Conservation (phyloP, 2,888 invertebrate genomes). For the Teleogryllus oceanicus region DNA sequence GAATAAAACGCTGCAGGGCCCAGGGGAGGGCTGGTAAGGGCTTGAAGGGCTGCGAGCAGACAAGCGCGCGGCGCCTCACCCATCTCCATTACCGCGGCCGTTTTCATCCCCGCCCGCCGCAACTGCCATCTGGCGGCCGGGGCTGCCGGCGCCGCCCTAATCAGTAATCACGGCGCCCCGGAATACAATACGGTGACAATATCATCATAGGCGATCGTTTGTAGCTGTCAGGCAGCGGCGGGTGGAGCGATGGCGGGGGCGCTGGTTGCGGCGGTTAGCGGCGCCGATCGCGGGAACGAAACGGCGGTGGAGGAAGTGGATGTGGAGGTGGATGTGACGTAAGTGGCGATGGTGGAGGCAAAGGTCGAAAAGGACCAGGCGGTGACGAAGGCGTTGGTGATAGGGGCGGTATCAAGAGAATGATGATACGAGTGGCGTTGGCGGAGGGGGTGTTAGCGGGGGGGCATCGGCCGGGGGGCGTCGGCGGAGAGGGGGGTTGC, state of each 20-base stretch:
- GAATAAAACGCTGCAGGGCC: too few species aligned
- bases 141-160: background rate
- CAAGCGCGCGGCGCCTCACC: background rate
- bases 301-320: background rate
- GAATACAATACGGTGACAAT: constrained; percentile 26
- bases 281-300: too few species aligned
- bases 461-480: too few species aligned
- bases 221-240: background rate
- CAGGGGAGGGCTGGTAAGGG: too few species aligned
- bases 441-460: too few species aligned
- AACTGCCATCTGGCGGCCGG: background rate
- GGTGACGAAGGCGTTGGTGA: background rate
- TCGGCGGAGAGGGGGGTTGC: too few species aligned
- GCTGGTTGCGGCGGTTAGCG: background rate
- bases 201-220: constrained; percentile 23
- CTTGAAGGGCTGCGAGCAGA: too few species aligned
- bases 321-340: background rate
- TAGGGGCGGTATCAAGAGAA: too few species aligned
- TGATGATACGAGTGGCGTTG: too few species aligned
- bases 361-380: background rate
- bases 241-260: background rate
- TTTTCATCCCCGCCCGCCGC: background rate
- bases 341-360: background rate
- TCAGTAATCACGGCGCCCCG: constrained; percentile 19
- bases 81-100: background rate